Conservation (phyloP, 2,888 invertebrate species). For the Parapristionchus giblindavisi region DNA sequence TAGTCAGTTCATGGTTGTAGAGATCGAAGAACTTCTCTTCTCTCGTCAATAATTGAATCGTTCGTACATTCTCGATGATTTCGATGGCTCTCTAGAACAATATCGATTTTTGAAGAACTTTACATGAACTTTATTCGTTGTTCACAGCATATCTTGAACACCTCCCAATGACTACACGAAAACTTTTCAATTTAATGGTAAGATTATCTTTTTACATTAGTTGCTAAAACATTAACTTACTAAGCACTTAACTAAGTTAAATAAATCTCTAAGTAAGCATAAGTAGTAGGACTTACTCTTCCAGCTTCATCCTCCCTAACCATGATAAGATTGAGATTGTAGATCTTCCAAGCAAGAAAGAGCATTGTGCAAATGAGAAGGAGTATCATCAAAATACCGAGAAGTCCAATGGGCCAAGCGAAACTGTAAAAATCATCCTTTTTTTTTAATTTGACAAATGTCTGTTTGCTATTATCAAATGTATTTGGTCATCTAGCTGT, state of each 20-base stretch:
- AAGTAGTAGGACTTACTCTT: constrained; percentile 69
- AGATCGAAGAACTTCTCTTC: constrained; percentile 69
- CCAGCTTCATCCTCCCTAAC: constrained; percentile 73
- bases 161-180: too few relatives aligned
- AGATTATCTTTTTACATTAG: too few relatives aligned
- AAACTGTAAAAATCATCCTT: constrained; percentile 4
- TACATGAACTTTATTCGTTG: too few relatives aligned
- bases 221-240: too few relatives aligned
- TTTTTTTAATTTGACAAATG: too few relatives aligned
- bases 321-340: constrained; percentile 56
- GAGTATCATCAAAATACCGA: constrained; percentile 70
- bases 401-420: constrained; percentile 58
- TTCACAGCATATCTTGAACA: too few relatives aligned
- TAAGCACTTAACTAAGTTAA: too few relatives aligned
- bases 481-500: too few relatives aligned
- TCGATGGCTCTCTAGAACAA: constrained; percentile 71
- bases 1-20: constrained; percentile 56
- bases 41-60: constrained; percentile 71
- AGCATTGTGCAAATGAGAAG: constrained; percentile 70
- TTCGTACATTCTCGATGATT: constrained; percentile 71
- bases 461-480: too few relatives aligned
- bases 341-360: constrained; percentile 71
- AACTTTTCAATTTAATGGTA: too few relatives aligned
- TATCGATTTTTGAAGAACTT: too few relatives aligned
- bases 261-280: neutral